Percentiles rank a stretch among this genome's conserved stretches.
phyloP scores from a whole-genome alignment of 1,140 invertebrate species.

The Eupeodes corollae region DNA sequence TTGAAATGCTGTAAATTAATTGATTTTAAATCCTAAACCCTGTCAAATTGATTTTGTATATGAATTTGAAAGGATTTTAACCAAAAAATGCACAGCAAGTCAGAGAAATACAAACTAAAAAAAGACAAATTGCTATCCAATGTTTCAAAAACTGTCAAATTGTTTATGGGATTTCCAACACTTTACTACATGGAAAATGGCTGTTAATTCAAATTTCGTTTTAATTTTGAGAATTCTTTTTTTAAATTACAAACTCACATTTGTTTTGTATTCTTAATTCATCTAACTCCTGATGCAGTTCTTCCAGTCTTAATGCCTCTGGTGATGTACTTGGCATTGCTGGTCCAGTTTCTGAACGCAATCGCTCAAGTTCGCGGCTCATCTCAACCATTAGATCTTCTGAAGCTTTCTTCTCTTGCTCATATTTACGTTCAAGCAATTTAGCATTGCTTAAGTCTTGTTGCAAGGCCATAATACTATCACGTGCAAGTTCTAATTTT shows the following conservation, averaged over 20 bases:
- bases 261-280: conserved; percentile 59
- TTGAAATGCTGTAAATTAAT: no score
- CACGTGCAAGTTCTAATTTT: conserved; percentile 37
- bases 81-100: no score
- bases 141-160: no score
- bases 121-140: no score
- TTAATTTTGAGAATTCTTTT: no score
- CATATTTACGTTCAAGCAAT: conserved; percentile 37
- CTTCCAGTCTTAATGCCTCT: conserved; percentile 56
- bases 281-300: conserved; percentile 55
- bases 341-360: conserved; percentile 39
- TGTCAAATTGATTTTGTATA: no score
- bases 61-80: no score
- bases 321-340: conserved; percentile 49
- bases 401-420: conserved; percentile 29
- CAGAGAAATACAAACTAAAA: no score
- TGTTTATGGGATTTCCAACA: no score
- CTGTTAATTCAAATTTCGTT: no score
- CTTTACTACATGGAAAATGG: no score
- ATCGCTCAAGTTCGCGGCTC: conserved; percentile 41
- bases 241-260: conserved; percentile 42
- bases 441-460: conserved; percentile 40
- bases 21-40: no score
- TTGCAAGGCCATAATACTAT: conserved; percentile 37
- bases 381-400: conserved; percentile 40